These are phyloP conservation scores for Allolobophora icterica DNA, from an alignment of 2,888 invertebrate genomes.

Conservation along the genomic window DNA sequence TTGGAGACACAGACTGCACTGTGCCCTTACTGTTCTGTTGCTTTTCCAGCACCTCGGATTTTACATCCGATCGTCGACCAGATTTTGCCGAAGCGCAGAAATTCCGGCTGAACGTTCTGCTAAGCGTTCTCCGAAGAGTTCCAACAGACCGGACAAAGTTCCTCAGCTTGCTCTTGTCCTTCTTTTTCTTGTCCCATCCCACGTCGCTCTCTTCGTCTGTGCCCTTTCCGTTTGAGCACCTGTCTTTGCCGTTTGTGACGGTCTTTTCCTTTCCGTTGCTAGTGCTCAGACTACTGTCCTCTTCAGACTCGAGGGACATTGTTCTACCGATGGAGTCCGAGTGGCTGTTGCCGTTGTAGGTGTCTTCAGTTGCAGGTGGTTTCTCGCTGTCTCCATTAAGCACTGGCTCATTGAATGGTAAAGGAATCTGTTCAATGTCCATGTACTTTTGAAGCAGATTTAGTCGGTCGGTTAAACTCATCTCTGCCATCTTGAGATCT, in stretches of 20 bases:
- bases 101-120: slow-evolving; percentile 77
- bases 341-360: slow-evolving; percentile 54
- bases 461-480: slow-evolving; percentile 70
- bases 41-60: slow-evolving; percentile 13
- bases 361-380: neutral
- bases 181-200: slow-evolving; percentile 26
- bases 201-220: neutral
- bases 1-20: neutral
- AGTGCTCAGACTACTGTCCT: neutral
- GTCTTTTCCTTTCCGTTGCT: slow-evolving; percentile 22
- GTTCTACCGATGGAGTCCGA: slow-evolving; percentile 10
- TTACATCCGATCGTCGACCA: neutral
- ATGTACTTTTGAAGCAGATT: slow-evolving; percentile 73
- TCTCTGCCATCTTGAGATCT: neutral
- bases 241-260: neutral
- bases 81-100: slow-evolving; percentile 31
- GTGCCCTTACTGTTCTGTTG: slow-evolving; percentile 54
- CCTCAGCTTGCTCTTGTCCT: slow-evolving; percentile 58
- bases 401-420: neutral
- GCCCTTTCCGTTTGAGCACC: neutral
- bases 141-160: slow-evolving; percentile 66
- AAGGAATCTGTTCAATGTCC: slow-evolving; percentile 69
- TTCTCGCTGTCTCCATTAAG: neutral
- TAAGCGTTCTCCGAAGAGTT: slow-evolving; percentile 66
- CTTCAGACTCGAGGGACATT: slow-evolving; percentile 47